Evolutionary conservation across 2,888 invertebrate species (phyloP).

Genomic region (Rhagonycha fulva): DNA sequence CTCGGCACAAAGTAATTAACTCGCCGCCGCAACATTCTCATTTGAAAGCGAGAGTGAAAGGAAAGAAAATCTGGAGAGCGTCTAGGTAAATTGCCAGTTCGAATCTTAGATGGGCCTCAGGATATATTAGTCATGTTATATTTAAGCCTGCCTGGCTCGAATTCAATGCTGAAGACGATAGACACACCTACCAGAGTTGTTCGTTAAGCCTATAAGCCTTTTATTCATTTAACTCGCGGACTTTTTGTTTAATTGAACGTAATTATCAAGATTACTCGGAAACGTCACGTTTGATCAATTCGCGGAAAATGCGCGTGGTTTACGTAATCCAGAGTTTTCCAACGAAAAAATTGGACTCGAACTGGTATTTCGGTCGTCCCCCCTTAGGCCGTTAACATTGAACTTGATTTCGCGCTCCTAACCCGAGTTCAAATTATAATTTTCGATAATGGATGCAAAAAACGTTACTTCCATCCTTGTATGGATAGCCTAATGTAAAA

Average conservation of each 20-base stretch:
- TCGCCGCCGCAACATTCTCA: not conserved
- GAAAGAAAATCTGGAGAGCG: slow-evolving; percentile 20
- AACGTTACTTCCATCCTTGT: not conserved
- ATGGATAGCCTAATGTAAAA: not conserved
- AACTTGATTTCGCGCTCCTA: not conserved
- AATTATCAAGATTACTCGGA: not conserved
- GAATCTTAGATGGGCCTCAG: slow-evolving; percentile 51
- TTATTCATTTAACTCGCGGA: not conserved
- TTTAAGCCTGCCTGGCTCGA: slow-evolving; percentile 53
- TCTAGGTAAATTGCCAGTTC: slow-evolving; percentile 32
- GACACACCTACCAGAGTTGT: slow-evolving; percentile 14
- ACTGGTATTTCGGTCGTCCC: not conserved
- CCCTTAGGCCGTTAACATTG: not conserved
- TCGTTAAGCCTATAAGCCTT: not conserved
- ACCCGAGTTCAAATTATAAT: not conserved
- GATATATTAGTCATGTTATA: slow-evolving; percentile 55
- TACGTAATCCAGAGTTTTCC: not conserved
- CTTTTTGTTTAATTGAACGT: not conserved
- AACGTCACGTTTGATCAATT: not conserved
- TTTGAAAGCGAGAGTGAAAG: slow-evolving; percentile 13
- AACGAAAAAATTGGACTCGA: not conserved
- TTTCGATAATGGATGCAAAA: not conserved
- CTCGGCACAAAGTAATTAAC: slow-evolving; percentile 1
- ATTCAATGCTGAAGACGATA: slow-evolving; percentile 49
- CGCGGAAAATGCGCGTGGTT: not conserved